Conservation (phyloP, 1,140 invertebrate species). For the Meloidogyne chitwoodi region DNA sequence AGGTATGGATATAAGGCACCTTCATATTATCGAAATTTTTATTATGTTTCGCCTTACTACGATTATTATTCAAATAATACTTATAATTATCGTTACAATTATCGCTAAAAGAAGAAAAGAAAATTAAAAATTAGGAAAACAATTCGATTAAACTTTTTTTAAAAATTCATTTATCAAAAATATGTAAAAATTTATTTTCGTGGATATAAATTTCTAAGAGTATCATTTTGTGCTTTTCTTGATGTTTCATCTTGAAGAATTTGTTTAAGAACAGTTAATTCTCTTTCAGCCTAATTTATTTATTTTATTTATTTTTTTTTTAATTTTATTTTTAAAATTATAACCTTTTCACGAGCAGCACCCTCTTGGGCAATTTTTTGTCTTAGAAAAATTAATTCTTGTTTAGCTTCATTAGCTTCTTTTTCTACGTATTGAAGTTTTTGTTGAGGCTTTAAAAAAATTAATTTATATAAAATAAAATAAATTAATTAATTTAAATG, state of each 20-base stretch:
- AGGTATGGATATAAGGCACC: constrained; percentile 16
- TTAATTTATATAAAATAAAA: too few relatives aligned
- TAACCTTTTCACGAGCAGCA: constrained; percentile 14
- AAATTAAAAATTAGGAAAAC: background rate
- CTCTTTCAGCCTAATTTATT: constrained; percentile 9
- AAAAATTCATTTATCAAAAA: background rate
- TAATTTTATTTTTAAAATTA: background rate
- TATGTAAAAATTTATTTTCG: constrained; percentile 13
- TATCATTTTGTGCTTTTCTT: constrained; percentile 3
- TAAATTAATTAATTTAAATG: too few relatives aligned
- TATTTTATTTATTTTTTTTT: background rate
- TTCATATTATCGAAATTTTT: constrained; percentile 11
- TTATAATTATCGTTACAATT: constrained; percentile 13
- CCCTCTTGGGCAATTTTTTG: constrained; percentile 4
- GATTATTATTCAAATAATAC: constrained; percentile 18
- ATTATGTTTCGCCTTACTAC: constrained; percentile 15
- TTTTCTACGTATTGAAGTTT: constrained; percentile 12
- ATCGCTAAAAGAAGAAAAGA: constrained; percentile 1
- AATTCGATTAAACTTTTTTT: too few relatives aligned
- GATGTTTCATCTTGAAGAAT: constrained; percentile 14
- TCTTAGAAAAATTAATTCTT: constrained; percentile 7
- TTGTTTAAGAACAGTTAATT: constrained; percentile 11
- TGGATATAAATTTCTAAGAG: constrained; percentile 17
- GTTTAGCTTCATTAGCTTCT: constrained; percentile 16
- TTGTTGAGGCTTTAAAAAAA: constrained; percentile 9